Base-by-base conservation (phyloP, 1,140 invertebrate genomes). In the Drosophila mojavensis region DNA sequence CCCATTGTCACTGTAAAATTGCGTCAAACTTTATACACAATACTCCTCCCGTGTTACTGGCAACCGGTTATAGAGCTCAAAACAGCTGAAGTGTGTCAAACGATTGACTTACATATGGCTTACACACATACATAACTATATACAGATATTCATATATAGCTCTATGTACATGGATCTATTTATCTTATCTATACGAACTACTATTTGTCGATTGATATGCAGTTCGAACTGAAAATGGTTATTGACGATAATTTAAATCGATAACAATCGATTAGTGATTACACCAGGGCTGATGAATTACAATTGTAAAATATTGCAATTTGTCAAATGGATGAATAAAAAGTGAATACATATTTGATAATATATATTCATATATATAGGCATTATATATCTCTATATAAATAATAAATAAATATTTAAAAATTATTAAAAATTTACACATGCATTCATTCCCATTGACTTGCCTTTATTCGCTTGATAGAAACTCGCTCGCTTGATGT, bases 1-100 rank as follows among this genome's bases (percentile, higher is more conserved):
- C 13, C 63, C 62, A 82, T 79, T 83, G 80, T 75, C 78, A 82
- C 62, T 75, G 79, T 64, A 70, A 80, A 76, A 64, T 61, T 61
- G 64, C 41, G 58, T 48, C 10, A 33, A 62, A 13, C 48, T 55
- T 56, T 54, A 39, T 17, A 62, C 28, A 26, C 43, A 61, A 26
- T 64, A 55, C 41, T 73, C 61, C 41, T 73, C 61, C 30, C 53
- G 10, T 48, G 51, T 68, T 55, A 73, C 67, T 68, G 54, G 70
- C 39, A 54, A 47, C 15, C 56, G 43, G 30, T 58, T 58, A 13
- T 5, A 60, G 9, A 30, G 28, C 26, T 55, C 6, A 11, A 69
- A 47, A 50, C 3, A 30, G 28, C 7, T 62, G 51, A 68, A 78
- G 45, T 66, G 68, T 67, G 76, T 50, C 70, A 65, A 82, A 82